Percentiles rank a stretch among this genome's conserved stretches.
Evolutionary conservation across 2,113 vertebrate species (phyloP).

Genomic region (Malaclemys terrapin): DNA sequence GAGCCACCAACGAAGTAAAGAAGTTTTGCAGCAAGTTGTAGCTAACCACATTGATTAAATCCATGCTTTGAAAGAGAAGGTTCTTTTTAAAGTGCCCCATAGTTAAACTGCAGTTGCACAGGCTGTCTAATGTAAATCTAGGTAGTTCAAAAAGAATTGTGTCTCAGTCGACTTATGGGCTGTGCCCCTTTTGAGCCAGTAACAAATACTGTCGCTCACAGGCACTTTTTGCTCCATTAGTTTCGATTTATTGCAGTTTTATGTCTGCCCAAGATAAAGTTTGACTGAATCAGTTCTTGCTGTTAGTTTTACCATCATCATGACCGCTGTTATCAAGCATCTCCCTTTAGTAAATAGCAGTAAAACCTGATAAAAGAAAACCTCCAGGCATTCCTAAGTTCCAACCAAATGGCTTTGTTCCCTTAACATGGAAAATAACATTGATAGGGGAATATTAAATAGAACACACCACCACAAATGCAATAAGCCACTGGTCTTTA

Average conservation of each 20-base stretch:
- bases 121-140: neutral
- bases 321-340: neutral
- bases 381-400: neutral
- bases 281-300: neutral
- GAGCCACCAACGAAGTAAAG: accelerated
- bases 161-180: neutral
- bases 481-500: neutral
- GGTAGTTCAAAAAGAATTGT: neutral
- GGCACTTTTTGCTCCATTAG: neutral
- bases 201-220: neutral
- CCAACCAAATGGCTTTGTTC: conserved; percentile 35
- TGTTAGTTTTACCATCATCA: neutral
- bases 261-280: neutral
- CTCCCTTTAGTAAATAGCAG: conserved; percentile 19
- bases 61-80: neutral
- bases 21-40: neutral
- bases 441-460: conserved; percentile 26
- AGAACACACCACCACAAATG: neutral
- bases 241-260: neutral
- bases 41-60: neutral
- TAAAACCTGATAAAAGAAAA: conserved; percentile 31
- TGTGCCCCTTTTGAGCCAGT: neutral
- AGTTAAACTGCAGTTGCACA: accelerated
- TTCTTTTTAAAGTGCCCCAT: neutral
- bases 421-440: conserved; percentile 12